phyloP scores from a whole-genome alignment of 2,113 vertebrate species.

The Sitta europaea region DNA sequence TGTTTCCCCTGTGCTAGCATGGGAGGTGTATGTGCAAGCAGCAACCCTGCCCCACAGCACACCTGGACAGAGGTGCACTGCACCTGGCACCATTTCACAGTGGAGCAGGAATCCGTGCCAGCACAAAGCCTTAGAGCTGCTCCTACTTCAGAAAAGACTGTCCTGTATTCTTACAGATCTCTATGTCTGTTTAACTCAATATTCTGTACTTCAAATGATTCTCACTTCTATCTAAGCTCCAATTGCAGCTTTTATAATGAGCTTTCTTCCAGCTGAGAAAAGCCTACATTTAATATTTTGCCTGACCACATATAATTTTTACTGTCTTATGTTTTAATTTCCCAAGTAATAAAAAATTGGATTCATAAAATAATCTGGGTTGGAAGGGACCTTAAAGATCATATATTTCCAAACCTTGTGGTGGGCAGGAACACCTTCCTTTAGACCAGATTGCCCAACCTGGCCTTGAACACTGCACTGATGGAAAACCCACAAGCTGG shows the following conservation, averaged over 20 bases:
- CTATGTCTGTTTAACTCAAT: not conserved
- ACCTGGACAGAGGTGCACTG: not conserved
- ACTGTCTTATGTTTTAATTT: not conserved
- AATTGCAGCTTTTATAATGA: not conserved
- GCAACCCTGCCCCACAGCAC: not conserved
- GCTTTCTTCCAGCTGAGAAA: not conserved
- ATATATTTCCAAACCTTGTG: not conserved
- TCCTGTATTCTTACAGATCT: not conserved
- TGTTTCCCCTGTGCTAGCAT: not conserved
- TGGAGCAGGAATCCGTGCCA: not conserved
- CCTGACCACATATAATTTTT: not conserved
- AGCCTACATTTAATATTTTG: not conserved
- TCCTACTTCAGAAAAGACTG: not conserved
- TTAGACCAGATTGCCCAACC: not conserved
- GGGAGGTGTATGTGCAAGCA: not conserved
- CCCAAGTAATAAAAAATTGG: not conserved
- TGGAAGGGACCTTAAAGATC: not conserved
- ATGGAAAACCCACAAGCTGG: not conserved
- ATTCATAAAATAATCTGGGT: not conserved
- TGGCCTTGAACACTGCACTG: not conserved
- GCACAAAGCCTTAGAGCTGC: not conserved
- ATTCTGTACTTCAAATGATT: not conserved
- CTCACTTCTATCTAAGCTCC: not conserved
- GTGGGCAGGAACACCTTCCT: not conserved
- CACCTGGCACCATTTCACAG: not conserved